phyloP scores from a whole-genome alignment of 2,888 invertebrate genomes.

The Yponomeuta plumbellus region DNA sequence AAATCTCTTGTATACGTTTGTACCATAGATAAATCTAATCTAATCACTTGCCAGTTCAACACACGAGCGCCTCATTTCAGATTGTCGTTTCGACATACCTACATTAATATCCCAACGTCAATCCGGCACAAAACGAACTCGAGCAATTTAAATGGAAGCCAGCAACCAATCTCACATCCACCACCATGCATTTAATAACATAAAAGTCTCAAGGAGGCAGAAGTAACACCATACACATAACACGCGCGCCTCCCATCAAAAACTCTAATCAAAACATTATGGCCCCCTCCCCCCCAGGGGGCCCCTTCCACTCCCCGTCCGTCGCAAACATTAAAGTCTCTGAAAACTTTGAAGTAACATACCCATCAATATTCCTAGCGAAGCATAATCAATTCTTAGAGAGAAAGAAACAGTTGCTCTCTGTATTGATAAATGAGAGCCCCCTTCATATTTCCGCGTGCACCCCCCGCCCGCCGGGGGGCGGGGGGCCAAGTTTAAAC shows the following conservation, averaged over 20 bases:
- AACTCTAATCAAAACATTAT: slow-evolving; percentile 64
- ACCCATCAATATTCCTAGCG: slow-evolving; percentile 72
- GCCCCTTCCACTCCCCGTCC: slow-evolving; percentile 25
- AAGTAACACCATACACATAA: slow-evolving; percentile 8
- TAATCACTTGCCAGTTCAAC: too few relatives aligned
- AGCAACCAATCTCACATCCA: slow-evolving; percentile 4
- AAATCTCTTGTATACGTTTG: too few relatives aligned
- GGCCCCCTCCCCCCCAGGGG: slow-evolving; percentile 25
- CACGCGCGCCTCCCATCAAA: slow-evolving; percentile 44
- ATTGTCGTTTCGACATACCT: background rate
- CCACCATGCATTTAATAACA: background rate
- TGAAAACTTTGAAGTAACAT: slow-evolving; percentile 48
- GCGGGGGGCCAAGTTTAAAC: slow-evolving; percentile 30
- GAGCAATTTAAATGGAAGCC: background rate
- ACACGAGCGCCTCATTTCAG: background rate
- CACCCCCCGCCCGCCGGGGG: slow-evolving; percentile 28
- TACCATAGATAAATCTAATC: too few relatives aligned
- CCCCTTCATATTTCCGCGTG: slow-evolving; percentile 75
- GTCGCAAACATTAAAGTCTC: slow-evolving; percentile 35
- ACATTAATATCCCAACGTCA: background rate
- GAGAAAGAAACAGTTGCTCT: slow-evolving; percentile 71
- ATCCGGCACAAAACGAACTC: background rate
- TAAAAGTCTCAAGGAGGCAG: background rate
- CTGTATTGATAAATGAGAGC: slow-evolving; percentile 75
- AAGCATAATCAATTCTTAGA: slow-evolving; percentile 75